A percentile compares a stretch with the other conserved stretches of the same genome.
Conservation (phyloP, 2,888 invertebrate genomes). For the Antheraea assamensis region DNA sequence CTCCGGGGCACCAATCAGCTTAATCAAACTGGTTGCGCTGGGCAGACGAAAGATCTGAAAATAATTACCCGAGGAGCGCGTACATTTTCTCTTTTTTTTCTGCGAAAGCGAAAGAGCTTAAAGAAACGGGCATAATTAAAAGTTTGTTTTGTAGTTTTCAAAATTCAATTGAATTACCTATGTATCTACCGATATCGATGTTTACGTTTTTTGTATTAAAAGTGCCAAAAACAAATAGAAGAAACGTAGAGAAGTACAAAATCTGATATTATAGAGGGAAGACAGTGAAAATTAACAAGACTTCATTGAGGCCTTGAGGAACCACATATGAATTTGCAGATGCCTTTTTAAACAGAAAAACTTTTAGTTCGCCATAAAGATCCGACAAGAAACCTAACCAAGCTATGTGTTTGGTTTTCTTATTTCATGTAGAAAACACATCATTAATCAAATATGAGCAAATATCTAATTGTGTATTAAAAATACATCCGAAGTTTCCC, state of each 20-base stretch:
- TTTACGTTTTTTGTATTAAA: too few species aligned
- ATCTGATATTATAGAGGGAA: neutral
- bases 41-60: conserved; percentile 34
- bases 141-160: neutral
- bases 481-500: too few species aligned
- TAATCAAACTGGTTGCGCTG: conserved; percentile 41
- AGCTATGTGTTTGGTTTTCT: neutral
- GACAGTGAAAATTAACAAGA: neutral
- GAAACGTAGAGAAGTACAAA: too few species aligned
- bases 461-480: too few species aligned
- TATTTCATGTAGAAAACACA: too few species aligned
- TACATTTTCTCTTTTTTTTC: conserved; percentile 10
- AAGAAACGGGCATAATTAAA: conserved; percentile 5
- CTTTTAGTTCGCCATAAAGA: neutral
- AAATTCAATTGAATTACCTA: neutral
- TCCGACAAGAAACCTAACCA: neutral
- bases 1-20: conserved; percentile 50
- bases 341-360: neutral
- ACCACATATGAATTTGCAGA: neutral
- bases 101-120: neutral
- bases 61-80: conserved; percentile 37
- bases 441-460: too few species aligned
- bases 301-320: neutral
- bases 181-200: neutral
- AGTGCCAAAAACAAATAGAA: too few species aligned